These are phyloP conservation scores for Hydrozoanthus gracilis DNA, from an alignment of 92 coral and sea anemone species.

Conservation along the genomic window DNA sequence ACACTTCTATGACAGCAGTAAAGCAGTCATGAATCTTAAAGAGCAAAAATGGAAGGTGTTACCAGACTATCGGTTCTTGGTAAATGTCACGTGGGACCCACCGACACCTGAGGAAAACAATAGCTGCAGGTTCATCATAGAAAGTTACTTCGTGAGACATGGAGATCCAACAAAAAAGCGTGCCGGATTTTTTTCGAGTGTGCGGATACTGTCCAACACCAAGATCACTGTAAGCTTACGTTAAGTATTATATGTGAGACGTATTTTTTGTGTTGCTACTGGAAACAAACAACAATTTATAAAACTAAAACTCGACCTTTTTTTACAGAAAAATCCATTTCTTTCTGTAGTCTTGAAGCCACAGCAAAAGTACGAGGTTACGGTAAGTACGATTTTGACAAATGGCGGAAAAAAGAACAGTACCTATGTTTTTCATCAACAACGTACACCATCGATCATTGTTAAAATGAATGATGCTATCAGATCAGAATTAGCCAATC, in stretches of 20 bases:
- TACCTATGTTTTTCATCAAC: neutral
- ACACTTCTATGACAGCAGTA: neutral
- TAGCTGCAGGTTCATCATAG: neutral
- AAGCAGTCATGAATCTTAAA: neutral
- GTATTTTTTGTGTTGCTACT: neutral
- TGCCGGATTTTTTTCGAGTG: neutral
- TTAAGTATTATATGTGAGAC: neutral
- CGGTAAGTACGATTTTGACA: neutral
- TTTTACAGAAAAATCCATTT: neutral
- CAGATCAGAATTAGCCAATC: too few species aligned
- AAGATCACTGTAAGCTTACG: neutral
- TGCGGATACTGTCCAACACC: neutral
- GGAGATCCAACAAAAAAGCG: conserved; percentile 9
- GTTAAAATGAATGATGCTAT: too few species aligned
- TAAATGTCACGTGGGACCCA: conserved; percentile 2
- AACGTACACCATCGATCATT: too few species aligned
- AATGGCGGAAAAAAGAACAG: neutral
- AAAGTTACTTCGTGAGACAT: neutral
- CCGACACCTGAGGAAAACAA: conserved; percentile 13
- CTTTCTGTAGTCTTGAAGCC: neutral
- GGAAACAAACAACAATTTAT: too few species aligned
- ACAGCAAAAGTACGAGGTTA: neutral
- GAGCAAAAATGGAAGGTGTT: neutral
- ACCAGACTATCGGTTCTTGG: conserved; percentile 15
- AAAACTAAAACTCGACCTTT: neutral